phyloP scores from a whole-genome alignment of 1,140 invertebrate genomes.

The Teleogryllus occipitalis region DNA sequence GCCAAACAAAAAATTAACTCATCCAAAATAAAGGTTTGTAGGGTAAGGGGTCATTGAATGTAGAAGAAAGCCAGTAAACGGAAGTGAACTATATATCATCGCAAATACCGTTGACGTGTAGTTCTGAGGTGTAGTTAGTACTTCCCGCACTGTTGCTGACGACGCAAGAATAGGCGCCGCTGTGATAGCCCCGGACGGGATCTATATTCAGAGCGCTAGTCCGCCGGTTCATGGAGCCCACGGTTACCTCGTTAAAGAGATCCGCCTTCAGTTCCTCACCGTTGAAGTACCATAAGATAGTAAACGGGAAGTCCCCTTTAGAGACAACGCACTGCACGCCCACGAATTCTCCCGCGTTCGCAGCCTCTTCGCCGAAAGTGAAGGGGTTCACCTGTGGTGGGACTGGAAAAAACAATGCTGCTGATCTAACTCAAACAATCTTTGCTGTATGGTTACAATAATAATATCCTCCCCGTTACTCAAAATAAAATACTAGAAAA shows the following conservation, averaged over 20 bases:
- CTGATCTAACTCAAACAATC: no score
- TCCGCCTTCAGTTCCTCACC: constrained; percentile 24
- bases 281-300: constrained; percentile 33
- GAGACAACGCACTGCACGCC: constrained; percentile 32
- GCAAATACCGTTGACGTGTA: constrained; percentile 58
- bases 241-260: constrained; percentile 28
- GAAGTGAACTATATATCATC: no score
- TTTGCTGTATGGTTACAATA: no score
- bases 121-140: constrained; percentile 52
- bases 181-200: constrained; percentile 30
- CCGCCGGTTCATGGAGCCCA: constrained; percentile 33
- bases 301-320: constrained; percentile 35
- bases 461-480: no score
- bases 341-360: constrained; percentile 36
- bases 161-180: constrained; percentile 25
- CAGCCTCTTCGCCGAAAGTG: constrained; percentile 21
- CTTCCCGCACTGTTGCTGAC: constrained; percentile 59
- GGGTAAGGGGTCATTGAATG: no score
- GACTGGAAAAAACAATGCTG: constrained; percentile 16
- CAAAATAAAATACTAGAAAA: no score
- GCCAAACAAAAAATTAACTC: no score
- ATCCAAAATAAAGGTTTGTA: no score
- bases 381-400: constrained; percentile 21
- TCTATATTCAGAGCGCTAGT: constrained; percentile 38
- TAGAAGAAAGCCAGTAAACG: no score